phyloP scores from a whole-genome alignment of 2,888 invertebrate genomes.

The Pyrrhia umbra region DNA sequence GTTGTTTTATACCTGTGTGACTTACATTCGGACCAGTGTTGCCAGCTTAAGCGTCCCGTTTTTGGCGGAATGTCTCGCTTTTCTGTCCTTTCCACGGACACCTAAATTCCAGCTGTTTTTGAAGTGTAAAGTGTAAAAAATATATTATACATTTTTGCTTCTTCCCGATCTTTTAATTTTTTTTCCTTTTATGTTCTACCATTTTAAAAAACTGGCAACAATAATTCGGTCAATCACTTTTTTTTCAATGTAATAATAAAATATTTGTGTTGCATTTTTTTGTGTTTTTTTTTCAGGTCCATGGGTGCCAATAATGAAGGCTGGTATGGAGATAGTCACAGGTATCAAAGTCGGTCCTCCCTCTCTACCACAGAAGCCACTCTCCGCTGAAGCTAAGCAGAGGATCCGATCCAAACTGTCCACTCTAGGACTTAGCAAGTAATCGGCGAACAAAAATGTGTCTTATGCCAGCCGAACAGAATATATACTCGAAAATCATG shows the following conservation, averaged over 20 bases:
- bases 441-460: constrained; percentile 24
- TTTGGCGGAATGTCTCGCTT: too few relatives aligned
- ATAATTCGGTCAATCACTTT: neutral
- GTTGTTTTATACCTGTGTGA: too few relatives aligned
- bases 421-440: constrained; percentile 66
- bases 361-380: constrained; percentile 88
- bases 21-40: too few relatives aligned
- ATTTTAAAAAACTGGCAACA: too few relatives aligned
- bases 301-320: constrained; percentile 93
- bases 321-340: constrained; percentile 91
- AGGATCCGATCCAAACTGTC: constrained; percentile 77
- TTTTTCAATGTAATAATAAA: neutral
- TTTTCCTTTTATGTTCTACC: too few relatives aligned
- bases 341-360: constrained; percentile 91
- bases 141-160: too few relatives aligned
- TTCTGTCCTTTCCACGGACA: too few relatives aligned
- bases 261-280: neutral
- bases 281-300: constrained; percentile 82
- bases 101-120: too few relatives aligned
- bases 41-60: too few relatives aligned
- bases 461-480: neutral
- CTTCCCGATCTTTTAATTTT: too few relatives aligned
- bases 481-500: constrained; percentile 27
- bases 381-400: constrained; percentile 81
- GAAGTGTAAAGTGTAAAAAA: too few relatives aligned